Evolutionary conservation across 2,113 vertebrate species (phyloP), one percentile per base, ranked within the genome.

Genomic region (Shinisaurus crocodilurus): DNA sequence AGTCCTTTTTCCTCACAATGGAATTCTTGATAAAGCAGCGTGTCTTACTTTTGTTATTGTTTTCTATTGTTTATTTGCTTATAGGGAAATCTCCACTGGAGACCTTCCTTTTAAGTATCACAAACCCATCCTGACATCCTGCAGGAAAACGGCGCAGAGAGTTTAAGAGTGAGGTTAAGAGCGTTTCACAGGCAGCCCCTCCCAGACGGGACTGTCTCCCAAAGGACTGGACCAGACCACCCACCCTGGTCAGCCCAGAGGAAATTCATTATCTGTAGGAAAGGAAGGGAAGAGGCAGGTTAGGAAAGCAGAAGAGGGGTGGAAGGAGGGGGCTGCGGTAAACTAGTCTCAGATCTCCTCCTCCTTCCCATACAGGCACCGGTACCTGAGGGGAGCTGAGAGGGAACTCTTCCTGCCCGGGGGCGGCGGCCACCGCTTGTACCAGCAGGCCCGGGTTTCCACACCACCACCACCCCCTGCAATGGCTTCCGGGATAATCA

Each of bases 401-500:
- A 23, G 20, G 60, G 60, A 18, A 10, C 8, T 27, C 16, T 8
- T 16, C 20, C 29, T 0, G 23, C 20, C 5, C 29, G 85, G 63
- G 77, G 85, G 70, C 85, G 6, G 1, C 25, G 16, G 10, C 60
- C n/a, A 90, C 77, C 79, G 48, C 37, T 6, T 12, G 65, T 34
- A 69, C 63, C 12, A 40, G 40, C 13, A n/a, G 85, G 84, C 91
- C 88, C 74, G 27, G 72, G 12, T 54, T 77, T 48, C 75, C 82
- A 85, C 88, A 45, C 77, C 88, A 37, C 60, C 60, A 23, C 60
- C 60, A 63, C 32, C 79, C 50, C 81, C n/a, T 16, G 50, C 57
- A 74, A 88, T 63, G 50, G 82, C 82, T 91, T 92, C 92, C 92
- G 65, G 89, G 48, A 93, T 89, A 91, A 89, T 91, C 90, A 76